Evolutionary conservation across 2,113 vertebrate species (phyloP).

Genomic region (Podiceps cristatus): DNA sequence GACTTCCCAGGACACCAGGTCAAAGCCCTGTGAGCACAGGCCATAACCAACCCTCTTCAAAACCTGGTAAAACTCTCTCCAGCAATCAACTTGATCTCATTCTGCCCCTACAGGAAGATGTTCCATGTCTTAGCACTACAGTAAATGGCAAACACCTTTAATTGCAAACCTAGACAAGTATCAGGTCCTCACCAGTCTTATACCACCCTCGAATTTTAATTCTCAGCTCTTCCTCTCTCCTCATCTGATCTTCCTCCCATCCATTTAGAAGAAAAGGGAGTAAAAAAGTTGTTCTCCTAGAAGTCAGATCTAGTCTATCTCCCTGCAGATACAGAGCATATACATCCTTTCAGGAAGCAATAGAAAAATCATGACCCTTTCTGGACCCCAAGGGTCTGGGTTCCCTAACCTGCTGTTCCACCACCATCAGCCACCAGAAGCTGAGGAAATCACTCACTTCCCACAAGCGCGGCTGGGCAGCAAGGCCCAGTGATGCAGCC

Average conservation of each 20-base stretch:
- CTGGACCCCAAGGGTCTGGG: neutral
- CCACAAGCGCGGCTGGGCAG: neutral
- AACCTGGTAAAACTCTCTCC: neutral
- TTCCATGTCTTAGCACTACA: neutral
- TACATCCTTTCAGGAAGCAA: neutral
- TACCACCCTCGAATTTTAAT: neutral
- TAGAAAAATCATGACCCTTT: accelerated
- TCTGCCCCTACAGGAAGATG: neutral
- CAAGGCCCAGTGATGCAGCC: neutral
- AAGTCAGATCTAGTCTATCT: neutral
- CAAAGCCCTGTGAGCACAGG: neutral
- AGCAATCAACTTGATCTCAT: neutral
- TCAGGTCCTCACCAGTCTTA: neutral
- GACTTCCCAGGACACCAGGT: neutral
- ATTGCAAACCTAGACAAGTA: neutral
- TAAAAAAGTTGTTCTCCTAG: neutral
- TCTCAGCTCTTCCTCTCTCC: neutral
- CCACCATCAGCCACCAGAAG: neutral
- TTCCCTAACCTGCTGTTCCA: neutral
- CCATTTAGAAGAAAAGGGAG: neutral
- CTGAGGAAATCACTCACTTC: neutral
- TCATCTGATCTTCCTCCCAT: neutral
- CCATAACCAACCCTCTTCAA: neutral
- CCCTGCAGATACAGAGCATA: neutral
- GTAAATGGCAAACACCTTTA: neutral